phyloP scores from a whole-genome alignment of 2,888 invertebrate species.

The Ptilodon capucinus region DNA sequence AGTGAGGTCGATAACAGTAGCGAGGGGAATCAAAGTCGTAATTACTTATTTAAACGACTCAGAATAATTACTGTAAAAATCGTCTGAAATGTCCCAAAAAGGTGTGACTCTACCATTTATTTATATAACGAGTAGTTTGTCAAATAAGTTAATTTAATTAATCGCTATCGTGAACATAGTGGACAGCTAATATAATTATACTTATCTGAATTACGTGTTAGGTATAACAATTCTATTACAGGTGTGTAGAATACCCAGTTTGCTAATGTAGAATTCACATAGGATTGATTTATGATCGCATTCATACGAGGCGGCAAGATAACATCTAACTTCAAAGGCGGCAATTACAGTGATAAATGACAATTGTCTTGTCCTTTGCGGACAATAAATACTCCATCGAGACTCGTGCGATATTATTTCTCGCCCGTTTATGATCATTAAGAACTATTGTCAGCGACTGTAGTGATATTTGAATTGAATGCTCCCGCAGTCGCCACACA shows the following conservation, averaged over 20 bases:
- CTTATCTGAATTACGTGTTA: background rate
- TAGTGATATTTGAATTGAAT: constrained; percentile 78
- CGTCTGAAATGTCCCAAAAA: too few species aligned
- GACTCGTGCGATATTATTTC: constrained; percentile 73
- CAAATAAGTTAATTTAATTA: too few species aligned
- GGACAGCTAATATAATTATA: background rate
- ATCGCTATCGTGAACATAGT: background rate
- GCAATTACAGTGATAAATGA: constrained; percentile 78
- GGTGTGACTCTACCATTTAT: too few species aligned
- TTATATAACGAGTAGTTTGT: too few species aligned
- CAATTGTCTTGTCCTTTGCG: constrained; percentile 75
- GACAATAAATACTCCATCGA: constrained; percentile 74
- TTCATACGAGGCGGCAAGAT: constrained; percentile 64
- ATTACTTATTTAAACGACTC: background rate
- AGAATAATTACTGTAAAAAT: too few species aligned
- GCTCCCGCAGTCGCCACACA: constrained; percentile 58
- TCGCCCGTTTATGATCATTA: constrained; percentile 74
- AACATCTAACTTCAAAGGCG: constrained; percentile 79
- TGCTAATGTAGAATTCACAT: constrained; percentile 42
- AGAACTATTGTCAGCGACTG: constrained; percentile 71
- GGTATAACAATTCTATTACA: constrained; percentile 11
- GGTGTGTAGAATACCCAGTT: constrained; percentile 1
- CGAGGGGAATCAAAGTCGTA: constrained; percentile 42
- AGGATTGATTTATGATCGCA: constrained; percentile 56
- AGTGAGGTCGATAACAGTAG: constrained; percentile 55